These are phyloP conservation scores for Ia io DNA, from an alignment of 2,113 vertebrate species.

Conservation along the genomic window DNA sequence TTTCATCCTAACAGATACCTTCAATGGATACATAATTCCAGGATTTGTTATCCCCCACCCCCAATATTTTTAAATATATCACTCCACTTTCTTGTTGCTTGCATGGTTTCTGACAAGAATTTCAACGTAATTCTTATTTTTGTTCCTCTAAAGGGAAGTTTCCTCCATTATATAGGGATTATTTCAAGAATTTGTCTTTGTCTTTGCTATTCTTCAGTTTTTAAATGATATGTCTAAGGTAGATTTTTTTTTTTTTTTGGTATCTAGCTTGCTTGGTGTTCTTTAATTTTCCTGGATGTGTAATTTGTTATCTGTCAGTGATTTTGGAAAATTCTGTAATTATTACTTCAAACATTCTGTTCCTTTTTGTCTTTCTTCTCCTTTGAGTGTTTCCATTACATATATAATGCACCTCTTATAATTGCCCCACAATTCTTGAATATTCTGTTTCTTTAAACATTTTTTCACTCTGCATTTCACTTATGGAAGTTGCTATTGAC, in stretches of 20 bases:
- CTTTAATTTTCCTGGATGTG: background rate
- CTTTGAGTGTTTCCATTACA: background rate
- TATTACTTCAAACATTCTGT: background rate
- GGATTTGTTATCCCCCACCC: background rate
- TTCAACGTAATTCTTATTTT: background rate
- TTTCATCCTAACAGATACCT: background rate
- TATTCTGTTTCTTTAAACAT: background rate
- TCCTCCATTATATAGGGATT: background rate
- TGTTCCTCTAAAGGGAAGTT: background rate
- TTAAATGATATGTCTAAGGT: background rate
- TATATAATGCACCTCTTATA: background rate
- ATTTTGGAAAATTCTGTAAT: background rate
- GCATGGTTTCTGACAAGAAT: background rate
- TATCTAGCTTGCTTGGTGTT: background rate
- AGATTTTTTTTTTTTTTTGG: background rate
- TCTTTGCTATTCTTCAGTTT: background rate
- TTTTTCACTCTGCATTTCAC: background rate
- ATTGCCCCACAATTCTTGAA: background rate
- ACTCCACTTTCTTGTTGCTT: background rate
- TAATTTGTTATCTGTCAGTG: background rate
- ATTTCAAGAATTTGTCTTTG: background rate
- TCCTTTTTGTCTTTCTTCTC: background rate
- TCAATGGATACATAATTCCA: background rate
- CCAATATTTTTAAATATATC: background rate
- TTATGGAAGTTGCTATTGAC: background rate